phyloP scores from a whole-genome alignment of 2,113 vertebrate species.

The Notarius lentiginosus region DNA sequence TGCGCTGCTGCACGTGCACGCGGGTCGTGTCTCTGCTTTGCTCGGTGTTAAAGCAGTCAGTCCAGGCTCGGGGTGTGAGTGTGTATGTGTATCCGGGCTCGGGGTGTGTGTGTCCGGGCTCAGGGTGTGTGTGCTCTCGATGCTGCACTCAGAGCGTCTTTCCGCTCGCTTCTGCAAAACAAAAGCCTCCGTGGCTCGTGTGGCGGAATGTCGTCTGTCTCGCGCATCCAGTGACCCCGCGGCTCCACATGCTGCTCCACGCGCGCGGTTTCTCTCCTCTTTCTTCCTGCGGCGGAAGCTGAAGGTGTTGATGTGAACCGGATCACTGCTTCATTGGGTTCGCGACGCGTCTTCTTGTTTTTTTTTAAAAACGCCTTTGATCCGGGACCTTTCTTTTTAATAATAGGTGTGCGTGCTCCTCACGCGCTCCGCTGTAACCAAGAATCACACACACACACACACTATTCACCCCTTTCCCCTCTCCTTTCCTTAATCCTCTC shows the following conservation, averaged over 20 bases:
- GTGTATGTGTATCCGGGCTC: too few relatives aligned
- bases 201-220: conserved; percentile 16
- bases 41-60: too few relatives aligned
- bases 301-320: neutral
- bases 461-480: neutral
- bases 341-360: neutral
- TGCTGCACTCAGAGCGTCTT: neutral
- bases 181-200: conserved; percentile 12
- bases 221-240: conserved; percentile 10
- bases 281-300: neutral
- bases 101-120: neutral
- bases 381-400: conserved; percentile 27
- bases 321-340: neutral
- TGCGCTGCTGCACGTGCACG: neutral
- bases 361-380: neutral
- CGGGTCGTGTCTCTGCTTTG: neutral
- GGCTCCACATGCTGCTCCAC: neutral
- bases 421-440: neutral
- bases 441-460: neutral
- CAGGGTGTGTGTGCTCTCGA: neutral
- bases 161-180: conserved; percentile 29
- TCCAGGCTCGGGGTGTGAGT: too few relatives aligned
- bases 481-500: conserved; percentile 1
- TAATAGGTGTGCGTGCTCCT: conserved; percentile 11
- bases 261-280: too few relatives aligned